Evolutionary conservation across 2,888 invertebrate species (phyloP).

Genomic region (Fabriciana adippe): DNA sequence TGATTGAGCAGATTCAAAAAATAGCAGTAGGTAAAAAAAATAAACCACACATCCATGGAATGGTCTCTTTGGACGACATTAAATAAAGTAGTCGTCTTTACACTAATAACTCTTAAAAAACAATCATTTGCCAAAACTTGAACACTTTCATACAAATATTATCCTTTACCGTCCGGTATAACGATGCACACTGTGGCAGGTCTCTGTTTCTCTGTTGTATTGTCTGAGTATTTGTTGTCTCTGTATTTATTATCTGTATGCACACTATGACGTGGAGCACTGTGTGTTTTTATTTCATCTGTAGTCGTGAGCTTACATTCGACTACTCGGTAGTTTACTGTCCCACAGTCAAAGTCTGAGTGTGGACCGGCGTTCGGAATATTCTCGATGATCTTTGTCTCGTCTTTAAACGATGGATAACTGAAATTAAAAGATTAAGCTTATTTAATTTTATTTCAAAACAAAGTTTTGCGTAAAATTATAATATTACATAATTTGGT

Average conservation of each 20-base stretch:
- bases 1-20: constrained; percentile 47
- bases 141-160: constrained; percentile 52
- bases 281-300: constrained; percentile 62
- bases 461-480: no score
- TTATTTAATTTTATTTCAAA: neutral
- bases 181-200: constrained; percentile 83
- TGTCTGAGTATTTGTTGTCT: constrained; percentile 21
- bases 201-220: constrained; percentile 44
- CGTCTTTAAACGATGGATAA: constrained; percentile 75
- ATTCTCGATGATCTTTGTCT: constrained; percentile 59
- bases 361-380: constrained; percentile 70
- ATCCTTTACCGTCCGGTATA: constrained; percentile 82
- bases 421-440: constrained; percentile 50
- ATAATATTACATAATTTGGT: no score
- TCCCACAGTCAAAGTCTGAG: constrained; percentile 71
- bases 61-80: constrained; percentile 34
- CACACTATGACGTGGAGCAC: constrained; percentile 50
- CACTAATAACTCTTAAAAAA: constrained; percentile 28
- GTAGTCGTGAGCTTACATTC: constrained; percentile 77
- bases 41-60: constrained; percentile 36
- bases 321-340: constrained; percentile 73
- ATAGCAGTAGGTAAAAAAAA: constrained; percentile 26
- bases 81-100: constrained; percentile 31
- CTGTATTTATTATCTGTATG: constrained; percentile 50
- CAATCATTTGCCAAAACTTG: constrained; percentile 27